Conservation (phyloP, 2,888 invertebrate species). For the Julus scanicus region DNA sequence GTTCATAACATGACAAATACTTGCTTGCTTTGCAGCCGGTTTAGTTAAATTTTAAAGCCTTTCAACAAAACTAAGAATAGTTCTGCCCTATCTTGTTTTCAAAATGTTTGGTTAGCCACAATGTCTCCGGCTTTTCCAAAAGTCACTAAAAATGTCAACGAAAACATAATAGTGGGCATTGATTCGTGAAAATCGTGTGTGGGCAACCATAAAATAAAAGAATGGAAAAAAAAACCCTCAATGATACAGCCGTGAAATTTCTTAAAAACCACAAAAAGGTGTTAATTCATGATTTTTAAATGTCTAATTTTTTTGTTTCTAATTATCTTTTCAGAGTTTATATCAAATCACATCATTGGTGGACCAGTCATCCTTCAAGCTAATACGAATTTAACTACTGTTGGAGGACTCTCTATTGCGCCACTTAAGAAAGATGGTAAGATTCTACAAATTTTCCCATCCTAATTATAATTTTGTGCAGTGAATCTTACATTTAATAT, state of each 20-base stretch:
- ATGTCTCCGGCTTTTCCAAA: background rate
- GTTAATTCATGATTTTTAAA: constrained; percentile 41
- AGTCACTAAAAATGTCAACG: background rate
- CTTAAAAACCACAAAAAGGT: constrained; percentile 14
- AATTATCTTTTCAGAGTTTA: constrained; percentile 53
- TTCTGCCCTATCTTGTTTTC: background rate
- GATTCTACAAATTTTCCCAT: background rate
- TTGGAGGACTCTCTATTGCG: constrained; percentile 45
- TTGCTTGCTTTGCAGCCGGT: background rate
- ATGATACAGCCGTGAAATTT: background rate
- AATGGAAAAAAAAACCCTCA: background rate
- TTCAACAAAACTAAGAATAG: background rate
- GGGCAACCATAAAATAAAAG: background rate
- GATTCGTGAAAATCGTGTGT: background rate
- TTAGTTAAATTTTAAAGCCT: background rate
- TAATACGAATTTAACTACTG: constrained; percentile 32
- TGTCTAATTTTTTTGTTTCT: constrained; percentile 29
- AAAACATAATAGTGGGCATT: background rate
- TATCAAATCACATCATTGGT: constrained; percentile 54
- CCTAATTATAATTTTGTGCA: background rate
- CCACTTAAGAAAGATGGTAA: constrained; percentile 52
- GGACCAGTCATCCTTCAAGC: constrained; percentile 49
- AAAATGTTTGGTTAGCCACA: background rate
- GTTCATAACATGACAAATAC: background rate
- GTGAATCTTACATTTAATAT: background rate